Percentiles rank a stretch among this genome's conserved stretches.
These are phyloP conservation scores for Aplidium turbinatum DNA, from an alignment of 23 tunicate genomes.

Conservation along the genomic window DNA sequence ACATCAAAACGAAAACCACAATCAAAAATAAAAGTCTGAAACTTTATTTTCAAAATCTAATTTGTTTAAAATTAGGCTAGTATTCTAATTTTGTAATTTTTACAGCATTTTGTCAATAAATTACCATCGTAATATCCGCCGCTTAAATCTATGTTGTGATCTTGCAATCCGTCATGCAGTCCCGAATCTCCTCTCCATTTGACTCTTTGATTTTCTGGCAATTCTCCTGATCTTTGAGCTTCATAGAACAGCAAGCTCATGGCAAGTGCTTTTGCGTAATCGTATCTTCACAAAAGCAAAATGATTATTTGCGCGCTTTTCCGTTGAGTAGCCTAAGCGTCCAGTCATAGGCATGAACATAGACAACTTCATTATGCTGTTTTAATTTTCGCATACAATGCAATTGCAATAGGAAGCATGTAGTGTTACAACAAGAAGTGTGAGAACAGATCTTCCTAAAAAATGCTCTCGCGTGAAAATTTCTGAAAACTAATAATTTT, in stretches of 20 bases:
- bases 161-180: constrained; percentile 64
- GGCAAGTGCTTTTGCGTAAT: constrained; percentile 88
- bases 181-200: constrained; percentile 86
- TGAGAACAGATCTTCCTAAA: too few relatives aligned
- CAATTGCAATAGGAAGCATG: too few relatives aligned
- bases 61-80: background rate
- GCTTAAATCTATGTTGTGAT: constrained; percentile 55
- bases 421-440: too few relatives aligned
- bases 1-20: too few relatives aligned
- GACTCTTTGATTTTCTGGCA: constrained; percentile 77
- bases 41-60: background rate
- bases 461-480: too few relatives aligned
- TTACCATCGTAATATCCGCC: constrained; percentile 98
- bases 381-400: too few relatives aligned
- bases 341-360: too few relatives aligned
- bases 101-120: background rate
- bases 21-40: too few relatives aligned
- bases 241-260: constrained; percentile 86
- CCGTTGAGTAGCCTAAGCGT: too few relatives aligned
- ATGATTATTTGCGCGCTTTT: too few relatives aligned
- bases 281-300: constrained; percentile 29
- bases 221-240: constrained; percentile 81
- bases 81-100: background rate
- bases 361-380: too few relatives aligned
- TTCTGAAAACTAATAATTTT: too few relatives aligned